Evolutionary conservation across 2,888 invertebrate genomes (phyloP).

Genomic region (Steinernema scapterisci): DNA sequence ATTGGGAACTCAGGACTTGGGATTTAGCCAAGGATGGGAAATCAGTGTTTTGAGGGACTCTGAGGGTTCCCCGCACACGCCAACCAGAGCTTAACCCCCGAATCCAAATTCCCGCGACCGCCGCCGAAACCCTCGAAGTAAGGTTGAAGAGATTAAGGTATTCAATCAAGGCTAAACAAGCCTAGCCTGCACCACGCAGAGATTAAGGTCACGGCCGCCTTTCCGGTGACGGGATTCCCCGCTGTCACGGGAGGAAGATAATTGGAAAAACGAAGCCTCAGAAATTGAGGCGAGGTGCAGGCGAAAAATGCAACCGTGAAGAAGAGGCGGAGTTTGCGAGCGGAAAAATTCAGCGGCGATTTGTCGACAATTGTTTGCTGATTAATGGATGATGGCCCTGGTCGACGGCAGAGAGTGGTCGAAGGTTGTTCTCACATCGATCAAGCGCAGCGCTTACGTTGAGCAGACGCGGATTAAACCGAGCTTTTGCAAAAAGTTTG

Average conservation of each 20-base stretch:
- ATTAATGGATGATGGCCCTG: conserved; percentile 19
- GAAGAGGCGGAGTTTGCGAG: not conserved
- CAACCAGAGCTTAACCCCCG: too few species aligned
- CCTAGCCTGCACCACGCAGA: not conserved
- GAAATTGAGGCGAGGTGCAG: not conserved
- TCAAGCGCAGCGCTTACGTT: not conserved
- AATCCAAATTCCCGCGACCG: not conserved
- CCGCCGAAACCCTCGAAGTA: not conserved
- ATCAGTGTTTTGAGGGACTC: too few species aligned
- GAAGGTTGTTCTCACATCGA: conserved; percentile 14
- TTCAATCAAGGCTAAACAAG: conserved; percentile 25
- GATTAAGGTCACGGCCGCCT: conserved; percentile 13
- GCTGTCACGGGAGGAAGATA: too few species aligned
- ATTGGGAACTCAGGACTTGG: too few species aligned
- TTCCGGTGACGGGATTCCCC: not conserved
- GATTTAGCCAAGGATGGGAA: too few species aligned
- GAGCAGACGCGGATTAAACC: not conserved
- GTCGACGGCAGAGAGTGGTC: not conserved
- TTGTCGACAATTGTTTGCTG: conserved; percentile 30
- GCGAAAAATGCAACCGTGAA: not conserved
- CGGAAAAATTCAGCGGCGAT: not conserved
- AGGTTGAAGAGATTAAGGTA: conserved; percentile 10
- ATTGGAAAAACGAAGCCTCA: not conserved
- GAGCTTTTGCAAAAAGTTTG: not conserved
- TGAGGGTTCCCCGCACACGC: too few species aligned